phyloP scores from a whole-genome alignment of 2,888 invertebrate genomes.

The Baronia brevicornis region DNA sequence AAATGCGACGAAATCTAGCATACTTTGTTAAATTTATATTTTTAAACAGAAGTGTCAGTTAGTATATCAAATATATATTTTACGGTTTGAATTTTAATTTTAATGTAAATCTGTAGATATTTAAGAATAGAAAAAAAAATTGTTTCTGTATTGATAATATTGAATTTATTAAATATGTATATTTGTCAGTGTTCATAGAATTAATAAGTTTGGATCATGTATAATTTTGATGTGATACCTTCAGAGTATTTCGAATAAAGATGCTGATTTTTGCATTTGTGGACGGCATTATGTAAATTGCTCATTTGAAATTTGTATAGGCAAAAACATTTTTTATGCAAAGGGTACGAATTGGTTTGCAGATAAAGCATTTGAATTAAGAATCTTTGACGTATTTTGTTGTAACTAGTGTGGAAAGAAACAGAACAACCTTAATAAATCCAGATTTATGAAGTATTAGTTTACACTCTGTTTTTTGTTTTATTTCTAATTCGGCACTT shows the following conservation, averaged over 20 bases:
- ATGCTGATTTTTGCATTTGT: constrained; percentile 19
- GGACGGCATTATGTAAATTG: constrained; percentile 21
- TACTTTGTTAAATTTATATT: too few species aligned
- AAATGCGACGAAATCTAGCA: too few species aligned
- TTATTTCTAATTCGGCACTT: too few species aligned
- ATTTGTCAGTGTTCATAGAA: constrained; percentile 2
- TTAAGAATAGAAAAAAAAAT: too few species aligned
- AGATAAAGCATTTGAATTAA: constrained; percentile 33
- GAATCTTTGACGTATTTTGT: constrained; percentile 31
- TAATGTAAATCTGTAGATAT: too few species aligned
- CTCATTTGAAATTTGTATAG: constrained; percentile 29
- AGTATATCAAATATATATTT: too few species aligned
- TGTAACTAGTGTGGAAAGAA: constrained; percentile 16
- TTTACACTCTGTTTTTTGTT: too few species aligned
- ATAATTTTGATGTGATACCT: constrained; percentile 6
- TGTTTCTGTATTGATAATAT: too few species aligned
- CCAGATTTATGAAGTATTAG: too few species aligned
- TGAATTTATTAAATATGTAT: constrained; percentile 5
- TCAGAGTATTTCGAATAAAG: constrained; percentile 4
- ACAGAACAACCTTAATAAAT: background rate
- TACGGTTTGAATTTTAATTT: too few species aligned
- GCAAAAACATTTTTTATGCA: constrained; percentile 29
- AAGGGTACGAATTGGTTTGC: constrained; percentile 31
- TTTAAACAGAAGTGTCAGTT: too few species aligned
- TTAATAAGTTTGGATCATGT: constrained; percentile 6